These are phyloP conservation scores for Sinocyclocheilus rhinocerous DNA, from an alignment of 2,113 vertebrate species.

Conservation along the genomic window DNA sequence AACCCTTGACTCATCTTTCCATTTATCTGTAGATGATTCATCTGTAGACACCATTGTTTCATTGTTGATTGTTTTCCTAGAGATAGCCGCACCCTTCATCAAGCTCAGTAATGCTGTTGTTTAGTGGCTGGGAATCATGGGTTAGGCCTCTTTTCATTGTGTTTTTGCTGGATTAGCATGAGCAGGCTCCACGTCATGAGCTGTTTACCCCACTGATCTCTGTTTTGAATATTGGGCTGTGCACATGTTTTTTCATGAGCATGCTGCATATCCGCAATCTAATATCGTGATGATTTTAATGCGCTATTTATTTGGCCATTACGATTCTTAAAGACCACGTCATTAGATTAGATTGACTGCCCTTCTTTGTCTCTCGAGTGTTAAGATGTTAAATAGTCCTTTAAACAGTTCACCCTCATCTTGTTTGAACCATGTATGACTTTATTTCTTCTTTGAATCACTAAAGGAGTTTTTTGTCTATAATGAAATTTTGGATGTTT, in stretches of 20 bases:
- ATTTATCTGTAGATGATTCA: not conserved
- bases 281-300: not conserved
- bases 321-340: not conserved
- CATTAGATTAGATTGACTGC: not conserved
- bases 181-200: constrained; percentile 49
- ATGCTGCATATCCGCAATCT: not conserved
- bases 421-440: not conserved
- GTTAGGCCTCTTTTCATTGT: constrained; percentile 67
- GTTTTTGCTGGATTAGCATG: constrained; percentile 58
- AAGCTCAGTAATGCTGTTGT: constrained; percentile 17
- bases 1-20: not conserved
- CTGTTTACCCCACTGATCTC: constrained; percentile 1
- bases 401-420: not conserved
- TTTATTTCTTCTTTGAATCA: not conserved
- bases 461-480: not conserved
- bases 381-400: not conserved
- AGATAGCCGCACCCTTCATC: constrained; percentile 18
- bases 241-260: constrained; percentile 24
- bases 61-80: constrained; percentile 26
- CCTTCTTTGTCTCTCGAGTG: not conserved
- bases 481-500: not conserved
- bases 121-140: constrained; percentile 53
- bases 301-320: not conserved
- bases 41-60: not conserved
- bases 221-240: constrained; percentile 39